A percentile compares a stretch with the other conserved stretches of the same genome.
phyloP scores from a whole-genome alignment of 2,888 invertebrate species.

The Rapana venosa region DNA sequence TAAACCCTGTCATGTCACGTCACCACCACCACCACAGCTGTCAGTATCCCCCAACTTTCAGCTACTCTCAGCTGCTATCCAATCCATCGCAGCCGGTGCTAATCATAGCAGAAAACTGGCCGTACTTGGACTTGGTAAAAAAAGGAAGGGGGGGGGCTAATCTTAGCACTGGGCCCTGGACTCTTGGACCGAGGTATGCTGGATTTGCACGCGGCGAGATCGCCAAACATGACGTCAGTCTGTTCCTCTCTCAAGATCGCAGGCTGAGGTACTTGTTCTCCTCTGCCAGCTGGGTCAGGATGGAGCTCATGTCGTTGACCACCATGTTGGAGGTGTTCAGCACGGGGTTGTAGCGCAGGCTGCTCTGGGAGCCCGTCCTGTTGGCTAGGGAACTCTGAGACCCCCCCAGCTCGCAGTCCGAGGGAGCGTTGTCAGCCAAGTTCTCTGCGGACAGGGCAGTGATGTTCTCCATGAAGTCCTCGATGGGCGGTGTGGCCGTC shows the following conservation, averaged over 20 bases:
- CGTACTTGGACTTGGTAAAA: too few species aligned
- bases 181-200: too few species aligned
- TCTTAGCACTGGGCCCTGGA: too few species aligned
- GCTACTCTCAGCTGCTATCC: too few species aligned
- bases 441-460: slow-evolving; percentile 74
- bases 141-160: too few species aligned
- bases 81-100: too few species aligned
- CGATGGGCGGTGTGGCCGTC: slow-evolving; percentile 66
- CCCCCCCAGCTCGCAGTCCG: slow-evolving; percentile 69
- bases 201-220: too few species aligned
- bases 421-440: slow-evolving; percentile 74
- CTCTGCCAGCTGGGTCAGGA: slow-evolving; percentile 91
- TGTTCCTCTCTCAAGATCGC: slow-evolving; percentile 69
- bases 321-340: slow-evolving; percentile 87
- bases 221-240: too few species aligned
- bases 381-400: slow-evolving; percentile 64
- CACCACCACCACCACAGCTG: too few species aligned
- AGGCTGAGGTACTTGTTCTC: slow-evolving; percentile 95
- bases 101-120: too few species aligned
- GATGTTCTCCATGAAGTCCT: slow-evolving; percentile 74
- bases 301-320: slow-evolving; percentile 95
- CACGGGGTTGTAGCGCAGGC: slow-evolving; percentile 67
- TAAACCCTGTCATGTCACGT: too few species aligned
- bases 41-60: too few species aligned
- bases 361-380: slow-evolving; percentile 70